Evolutionary conservation across 2,888 invertebrate genomes (phyloP), one percentile per base, ranked within the genome.

Genomic region (Rotaria magnacalcarata): DNA sequence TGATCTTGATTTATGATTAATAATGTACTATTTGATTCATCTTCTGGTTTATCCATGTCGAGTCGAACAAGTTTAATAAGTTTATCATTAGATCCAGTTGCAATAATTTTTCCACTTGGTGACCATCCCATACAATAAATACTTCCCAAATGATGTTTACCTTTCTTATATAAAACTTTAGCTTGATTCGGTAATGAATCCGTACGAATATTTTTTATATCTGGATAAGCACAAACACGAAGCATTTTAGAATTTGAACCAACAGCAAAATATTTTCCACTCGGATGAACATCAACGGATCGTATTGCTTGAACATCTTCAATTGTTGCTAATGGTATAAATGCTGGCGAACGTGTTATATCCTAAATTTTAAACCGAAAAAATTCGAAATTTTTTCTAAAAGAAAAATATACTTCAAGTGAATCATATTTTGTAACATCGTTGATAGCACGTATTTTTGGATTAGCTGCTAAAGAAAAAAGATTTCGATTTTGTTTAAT

Each of bases 101-200:
- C 99, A 90, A 99, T 94, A 1, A 99, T 93, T 90, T 97, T 96
- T 0, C 99, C 99, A 87, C 95, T 94, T 0, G 96, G 95, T 87
- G 96, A 97, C 97, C 98, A 99, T 0, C 96, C 96, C 88, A 96
- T 93, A 90, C 97, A 98, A 92, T 99, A 99, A 89, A 99, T 97
- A 88, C 97, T 97, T 80, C 98, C 98, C 91, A 97, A 91, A 92
- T 99, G 99, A 90, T 98, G 97, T 91, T 97, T 97, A 85, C 88
- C 87, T 74, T 97, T 93, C 91, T 97, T 97, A 91, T 96, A 95
- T 16, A 97, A 93, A 54, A 98, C 95, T 88, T 95, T 96, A 0
- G 97, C 96, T 89, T 95, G 95, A 90, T 94, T 94, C 19, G 95
- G 94, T 87, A 94, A 93, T 89, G 95, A 95, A 90, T 94, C 94